These are phyloP conservation scores for Andrena fulva DNA, from an alignment of 2,888 invertebrate species.

Conservation along the genomic window DNA sequence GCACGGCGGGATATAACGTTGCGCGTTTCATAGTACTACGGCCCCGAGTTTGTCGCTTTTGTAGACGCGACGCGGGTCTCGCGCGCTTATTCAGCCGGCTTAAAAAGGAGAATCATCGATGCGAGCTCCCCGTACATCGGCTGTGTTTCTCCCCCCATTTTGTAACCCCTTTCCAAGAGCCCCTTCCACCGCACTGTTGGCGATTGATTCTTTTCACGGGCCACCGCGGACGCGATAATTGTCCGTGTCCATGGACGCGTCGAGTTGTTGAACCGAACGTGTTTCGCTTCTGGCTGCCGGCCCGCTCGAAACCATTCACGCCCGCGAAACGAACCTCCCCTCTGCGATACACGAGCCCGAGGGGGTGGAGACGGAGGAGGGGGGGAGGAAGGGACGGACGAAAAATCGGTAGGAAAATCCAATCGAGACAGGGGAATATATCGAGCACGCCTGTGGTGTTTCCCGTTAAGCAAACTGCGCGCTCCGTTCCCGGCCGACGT, in stretches of 20 bases:
- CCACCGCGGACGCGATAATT: slow-evolving; percentile 26
- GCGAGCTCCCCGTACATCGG: neutral
- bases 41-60: slow-evolving; percentile 19
- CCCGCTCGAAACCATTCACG: slow-evolving; percentile 21
- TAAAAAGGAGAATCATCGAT: neutral
- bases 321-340: neutral
- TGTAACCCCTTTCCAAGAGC: neutral
- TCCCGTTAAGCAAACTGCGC: slow-evolving; percentile 29
- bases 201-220: slow-evolving; percentile 31
- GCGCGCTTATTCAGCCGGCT: neutral
- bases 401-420: slow-evolving; percentile 25
- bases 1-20: slow-evolving; percentile 25
- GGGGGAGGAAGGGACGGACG: slow-evolving; percentile 1
- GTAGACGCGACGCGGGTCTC: neutral
- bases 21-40: slow-evolving; percentile 15
- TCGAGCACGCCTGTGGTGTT: neutral
- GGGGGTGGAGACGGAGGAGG: neutral
- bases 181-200: neutral
- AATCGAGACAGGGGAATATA: neutral
- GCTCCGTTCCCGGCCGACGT: slow-evolving; percentile 9
- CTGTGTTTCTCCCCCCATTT: neutral
- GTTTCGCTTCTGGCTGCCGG: slow-evolving; percentile 25
- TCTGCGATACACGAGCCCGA: neutral
- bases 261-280: slow-evolving; percentile 8
- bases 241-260: slow-evolving; percentile 29